A percentile compares a stretch with the other conserved stretches of the same genome.
These are phyloP conservation scores for Alviniconcha strummeri DNA, from an alignment of 2,888 invertebrate species.

Conservation along the genomic window DNA sequence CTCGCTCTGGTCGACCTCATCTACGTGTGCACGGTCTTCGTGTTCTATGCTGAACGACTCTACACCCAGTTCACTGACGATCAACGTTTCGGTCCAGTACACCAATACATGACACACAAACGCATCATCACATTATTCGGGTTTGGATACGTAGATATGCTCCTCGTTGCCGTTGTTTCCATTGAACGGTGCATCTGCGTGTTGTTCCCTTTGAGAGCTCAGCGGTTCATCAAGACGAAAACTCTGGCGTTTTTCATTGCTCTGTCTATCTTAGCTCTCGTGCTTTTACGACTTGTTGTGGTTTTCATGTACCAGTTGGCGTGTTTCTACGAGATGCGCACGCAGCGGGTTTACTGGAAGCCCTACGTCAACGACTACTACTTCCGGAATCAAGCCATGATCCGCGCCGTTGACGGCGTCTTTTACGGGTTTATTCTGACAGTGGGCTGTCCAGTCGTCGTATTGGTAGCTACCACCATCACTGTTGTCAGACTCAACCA, in stretches of 20 bases:
- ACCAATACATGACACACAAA: not conserved
- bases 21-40: too few species aligned
- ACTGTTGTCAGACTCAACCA: conserved; percentile 1
- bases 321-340: not conserved
- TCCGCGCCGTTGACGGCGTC: not conserved
- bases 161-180: not conserved
- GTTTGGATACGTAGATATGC: conserved; percentile 3
- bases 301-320: not conserved
- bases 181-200: conserved; percentile 18
- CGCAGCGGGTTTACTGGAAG: not conserved
- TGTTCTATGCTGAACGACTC: too few species aligned
- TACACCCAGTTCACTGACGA: too few species aligned
- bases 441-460: conserved; percentile 5
- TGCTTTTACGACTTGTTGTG: too few species aligned
- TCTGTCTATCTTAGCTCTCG: too few species aligned
- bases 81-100: not conserved
- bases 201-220: conserved; percentile 13
- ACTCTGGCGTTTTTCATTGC: not conserved
- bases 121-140: conserved; percentile 16
- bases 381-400: not conserved
- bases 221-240: not conserved
- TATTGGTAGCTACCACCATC: conserved; percentile 6
- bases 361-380: not conserved
- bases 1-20: too few species aligned
- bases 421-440: conserved; percentile 20